A percentile compares a stretch with the other conserved stretches of the same genome.
Evolutionary conservation across 2,113 vertebrate genomes (phyloP).

Genomic region (Archilochus colubris): DNA sequence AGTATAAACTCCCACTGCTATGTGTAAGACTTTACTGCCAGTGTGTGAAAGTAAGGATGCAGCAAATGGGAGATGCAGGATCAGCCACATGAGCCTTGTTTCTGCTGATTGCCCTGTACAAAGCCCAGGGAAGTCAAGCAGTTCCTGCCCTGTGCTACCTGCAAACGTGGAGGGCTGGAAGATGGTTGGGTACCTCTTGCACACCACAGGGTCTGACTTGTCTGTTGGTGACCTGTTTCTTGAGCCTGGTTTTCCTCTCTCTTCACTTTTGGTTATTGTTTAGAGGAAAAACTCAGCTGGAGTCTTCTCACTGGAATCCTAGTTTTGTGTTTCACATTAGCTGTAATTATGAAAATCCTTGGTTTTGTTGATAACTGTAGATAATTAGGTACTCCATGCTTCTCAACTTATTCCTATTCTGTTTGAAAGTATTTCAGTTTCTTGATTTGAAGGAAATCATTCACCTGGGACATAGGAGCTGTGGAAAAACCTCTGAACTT

Average conservation of each 20-base stretch:
- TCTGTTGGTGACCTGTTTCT: background rate
- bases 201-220: background rate
- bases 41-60: background rate
- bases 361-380: background rate
- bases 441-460: background rate
- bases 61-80: background rate
- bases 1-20: background rate
- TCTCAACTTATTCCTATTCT: background rate
- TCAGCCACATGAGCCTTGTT: rapidly evolving
- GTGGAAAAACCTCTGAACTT: background rate
- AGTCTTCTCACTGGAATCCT: background rate
- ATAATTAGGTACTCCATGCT: background rate
- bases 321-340: background rate
- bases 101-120: background rate
- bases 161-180: background rate
- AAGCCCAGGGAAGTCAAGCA: background rate
- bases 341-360: background rate
- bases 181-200: rapidly evolving
- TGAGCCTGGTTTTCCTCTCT: background rate
- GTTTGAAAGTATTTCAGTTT: background rate
- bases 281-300: background rate
- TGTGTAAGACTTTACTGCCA: background rate
- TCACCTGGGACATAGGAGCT: background rate
- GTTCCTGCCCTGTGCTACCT: rapidly evolving
- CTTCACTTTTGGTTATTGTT: background rate